phyloP scores from a whole-genome alignment of 2,113 vertebrate genomes.

The Plotosus lineatus region DNA sequence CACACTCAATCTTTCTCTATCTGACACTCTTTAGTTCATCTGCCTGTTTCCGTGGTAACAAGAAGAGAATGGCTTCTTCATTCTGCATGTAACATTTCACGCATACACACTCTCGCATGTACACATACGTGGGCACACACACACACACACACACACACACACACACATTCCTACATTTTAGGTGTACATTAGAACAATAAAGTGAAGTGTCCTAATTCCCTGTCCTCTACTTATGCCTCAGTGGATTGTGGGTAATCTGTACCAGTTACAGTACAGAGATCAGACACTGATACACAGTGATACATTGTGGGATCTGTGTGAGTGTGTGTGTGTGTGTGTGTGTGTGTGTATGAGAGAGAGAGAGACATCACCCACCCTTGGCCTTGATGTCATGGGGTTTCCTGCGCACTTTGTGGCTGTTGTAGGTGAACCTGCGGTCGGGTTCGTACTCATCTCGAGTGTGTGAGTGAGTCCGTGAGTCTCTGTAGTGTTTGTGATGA shows the following conservation, averaged over 20 bases:
- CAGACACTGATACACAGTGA: background rate
- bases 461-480: constrained; percentile 77
- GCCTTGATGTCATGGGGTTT: constrained; percentile 74
- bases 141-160: constrained; percentile 6
- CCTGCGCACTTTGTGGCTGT: constrained; percentile 81
- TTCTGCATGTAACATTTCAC: constrained; percentile 47
- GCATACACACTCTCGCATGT: background rate
- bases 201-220: background rate
- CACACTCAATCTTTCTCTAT: constrained; percentile 24
- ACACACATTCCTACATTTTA: background rate
- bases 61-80: constrained; percentile 51
- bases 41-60: constrained; percentile 61
- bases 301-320: background rate
- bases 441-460: constrained; percentile 77
- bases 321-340: background rate
- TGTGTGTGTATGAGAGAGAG: background rate
- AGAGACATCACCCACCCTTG: constrained; percentile 69
- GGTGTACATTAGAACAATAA: background rate
- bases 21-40: constrained; percentile 42
- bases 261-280: background rate
- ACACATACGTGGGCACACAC: background rate
- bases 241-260: background rate
- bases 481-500: constrained; percentile 79
- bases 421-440: constrained; percentile 82
- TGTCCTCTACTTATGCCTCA: background rate